Percentiles rank a stretch among this genome's conserved stretches.
Conservation (phyloP, 2,888 invertebrate genomes). For the Orthosia gothica region DNA sequence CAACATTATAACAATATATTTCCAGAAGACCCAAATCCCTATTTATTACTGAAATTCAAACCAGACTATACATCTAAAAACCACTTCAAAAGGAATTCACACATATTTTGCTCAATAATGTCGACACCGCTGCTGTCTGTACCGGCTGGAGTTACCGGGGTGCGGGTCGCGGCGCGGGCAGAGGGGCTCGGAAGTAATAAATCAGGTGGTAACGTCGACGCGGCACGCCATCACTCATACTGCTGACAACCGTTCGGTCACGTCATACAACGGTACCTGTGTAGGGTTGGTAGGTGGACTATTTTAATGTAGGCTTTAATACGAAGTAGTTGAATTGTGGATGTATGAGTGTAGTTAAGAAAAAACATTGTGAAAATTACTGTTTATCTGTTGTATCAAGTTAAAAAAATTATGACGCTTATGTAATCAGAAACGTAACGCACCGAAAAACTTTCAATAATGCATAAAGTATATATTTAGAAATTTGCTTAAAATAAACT, state of each 20-base stretch:
- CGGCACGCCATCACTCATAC: slow-evolving; percentile 90
- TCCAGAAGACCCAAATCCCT: not conserved
- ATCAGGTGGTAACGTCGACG: slow-evolving; percentile 90
- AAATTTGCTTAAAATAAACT: no score
- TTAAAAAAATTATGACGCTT: no score
- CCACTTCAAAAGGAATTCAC: slow-evolving; percentile 28
- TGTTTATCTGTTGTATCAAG: not conserved
- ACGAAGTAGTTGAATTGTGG: not conserved
- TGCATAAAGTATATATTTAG: no score
- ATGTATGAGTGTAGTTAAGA: not conserved
- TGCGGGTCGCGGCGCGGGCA: slow-evolving; percentile 57
- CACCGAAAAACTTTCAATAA: no score
- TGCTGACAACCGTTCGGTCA: slow-evolving; percentile 84
- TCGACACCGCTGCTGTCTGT: slow-evolving; percentile 71
- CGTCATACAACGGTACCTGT: slow-evolving; percentile 82
- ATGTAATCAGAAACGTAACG: no score
- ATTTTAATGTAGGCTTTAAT: slow-evolving; percentile 9
- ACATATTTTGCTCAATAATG: slow-evolving; percentile 44
- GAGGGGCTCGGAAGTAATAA: slow-evolving; percentile 88
- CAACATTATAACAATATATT: not conserved
- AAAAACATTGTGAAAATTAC: no score
- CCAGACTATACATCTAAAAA: slow-evolving; percentile 1
- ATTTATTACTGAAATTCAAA: not conserved
- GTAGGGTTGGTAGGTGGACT: slow-evolving; percentile 56
- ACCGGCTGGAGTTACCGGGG: slow-evolving; percentile 55